Evolutionary conservation across 1,140 invertebrate species (phyloP), one percentile per base, ranked within the genome.

Genomic region (Hylaeus volcanicus): DNA sequence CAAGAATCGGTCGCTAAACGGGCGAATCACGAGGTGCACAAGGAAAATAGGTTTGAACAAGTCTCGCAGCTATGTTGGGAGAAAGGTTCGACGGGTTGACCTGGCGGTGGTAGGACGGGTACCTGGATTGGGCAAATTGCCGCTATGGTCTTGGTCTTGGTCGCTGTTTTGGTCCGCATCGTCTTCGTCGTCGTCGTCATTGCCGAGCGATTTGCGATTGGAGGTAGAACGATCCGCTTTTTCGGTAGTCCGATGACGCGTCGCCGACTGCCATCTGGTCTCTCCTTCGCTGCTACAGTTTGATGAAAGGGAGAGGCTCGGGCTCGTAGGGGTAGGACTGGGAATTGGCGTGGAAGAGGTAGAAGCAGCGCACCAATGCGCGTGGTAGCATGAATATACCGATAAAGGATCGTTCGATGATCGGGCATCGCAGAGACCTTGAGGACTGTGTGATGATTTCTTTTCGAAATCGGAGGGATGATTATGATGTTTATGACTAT

Each of bases 121-220:
- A 93, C 92, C 92, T 93, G 93, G 92, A 92, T 91, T 93, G 74
- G 92, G 91, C 90, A 93, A 91, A 80, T 88, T 89, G 90, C 92
- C 87, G 88, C 88, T 89, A 92, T 87, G 87, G 79, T 92, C 91
- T 91, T 90, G 90, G 81, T 92, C 89, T 85, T 89, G 86, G 82
- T 92, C 89, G 86, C 85, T 79, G 74, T 78, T 84, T 84, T 86
- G 84, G 79, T 90, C 86, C 85, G 82, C 85, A 86, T 73, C 79
- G 68, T 83, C 74, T 66, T 84, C 86, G 78, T 85, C 72, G 74
- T 76, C 74, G 73, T 87, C 82, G 76, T 84, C 79, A 79, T 71
- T 71, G 56, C 75, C 63, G 39, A 81, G 53, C 45, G 86, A 86
- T 85, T 87, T 90, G 74, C 78, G 73, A 80, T 80, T 81, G 69